These are phyloP conservation scores for Apotomis capreana DNA, from an alignment of 2,888 invertebrate genomes.

Conservation along the genomic window DNA sequence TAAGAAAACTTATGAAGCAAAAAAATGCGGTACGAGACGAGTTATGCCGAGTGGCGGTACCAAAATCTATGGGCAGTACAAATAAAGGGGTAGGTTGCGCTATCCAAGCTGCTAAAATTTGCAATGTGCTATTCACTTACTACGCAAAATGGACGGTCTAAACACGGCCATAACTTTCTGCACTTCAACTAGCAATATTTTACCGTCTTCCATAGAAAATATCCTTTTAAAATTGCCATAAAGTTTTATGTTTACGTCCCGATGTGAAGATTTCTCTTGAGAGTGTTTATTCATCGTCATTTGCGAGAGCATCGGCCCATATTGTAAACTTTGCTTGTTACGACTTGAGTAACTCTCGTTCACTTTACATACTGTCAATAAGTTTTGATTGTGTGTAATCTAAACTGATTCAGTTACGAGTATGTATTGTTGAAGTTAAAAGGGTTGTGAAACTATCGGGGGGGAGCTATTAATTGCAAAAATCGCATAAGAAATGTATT, in stretches of 20 bases:
- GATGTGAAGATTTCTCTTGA: conserved; percentile 42
- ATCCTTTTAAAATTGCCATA: conserved; percentile 43
- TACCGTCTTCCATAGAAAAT: conserved; percentile 29
- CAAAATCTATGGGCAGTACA: no score
- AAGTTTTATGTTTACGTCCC: conserved; percentile 45
- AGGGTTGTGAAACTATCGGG: not conserved
- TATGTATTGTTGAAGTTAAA: not conserved
- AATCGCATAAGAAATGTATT: no score
- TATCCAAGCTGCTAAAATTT: no score
- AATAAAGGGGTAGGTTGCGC: no score
- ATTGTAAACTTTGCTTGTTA: conserved; percentile 79
- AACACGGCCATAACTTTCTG: conserved; percentile 16
- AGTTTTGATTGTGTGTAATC: conserved; percentile 37
- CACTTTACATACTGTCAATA: conserved; percentile 21
- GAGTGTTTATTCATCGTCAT: conserved; percentile 52
- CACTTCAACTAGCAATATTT: conserved; percentile 30
- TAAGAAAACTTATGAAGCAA: no score
- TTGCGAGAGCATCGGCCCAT: conserved; percentile 61
- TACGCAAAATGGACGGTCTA: conserved; percentile 5
- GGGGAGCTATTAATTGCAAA: no score
- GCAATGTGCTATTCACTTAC: not conserved
- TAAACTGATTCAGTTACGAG: conserved; percentile 24
- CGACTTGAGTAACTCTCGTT: conserved; percentile 65
- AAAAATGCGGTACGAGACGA: no score
- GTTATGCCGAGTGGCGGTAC: no score